phyloP scores from a whole-genome alignment of 2,888 invertebrate species.

The Tinea pellionella region DNA sequence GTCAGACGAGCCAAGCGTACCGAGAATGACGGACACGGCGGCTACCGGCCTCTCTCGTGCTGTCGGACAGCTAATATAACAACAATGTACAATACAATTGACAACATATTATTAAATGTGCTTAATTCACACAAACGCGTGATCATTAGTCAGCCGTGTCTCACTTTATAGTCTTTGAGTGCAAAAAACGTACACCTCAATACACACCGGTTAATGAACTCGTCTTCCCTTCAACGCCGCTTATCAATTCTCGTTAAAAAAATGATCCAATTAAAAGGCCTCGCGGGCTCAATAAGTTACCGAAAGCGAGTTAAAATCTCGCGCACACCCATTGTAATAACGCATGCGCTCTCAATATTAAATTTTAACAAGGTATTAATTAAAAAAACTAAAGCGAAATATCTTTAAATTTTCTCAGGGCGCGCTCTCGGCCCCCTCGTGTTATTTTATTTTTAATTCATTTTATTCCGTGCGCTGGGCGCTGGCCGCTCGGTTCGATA shows the following conservation, averaged over 20 bases:
- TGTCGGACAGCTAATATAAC: background rate
- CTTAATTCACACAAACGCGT: background rate
- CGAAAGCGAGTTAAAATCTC: conserved; percentile 59
- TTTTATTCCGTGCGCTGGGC: conserved; percentile 50
- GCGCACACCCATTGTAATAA: conserved; percentile 68
- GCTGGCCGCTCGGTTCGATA: conserved; percentile 49
- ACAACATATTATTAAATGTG: background rate
- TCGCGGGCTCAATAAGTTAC: conserved; percentile 59
- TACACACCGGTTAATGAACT: conserved; percentile 28
- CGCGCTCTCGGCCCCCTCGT: conserved; percentile 53
- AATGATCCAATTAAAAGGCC: conserved; percentile 62
- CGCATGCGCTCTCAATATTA: conserved; percentile 66
- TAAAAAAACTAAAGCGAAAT: conserved; percentile 70
- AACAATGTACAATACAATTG: conserved; percentile 1
- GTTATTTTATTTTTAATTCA: conserved; percentile 67
- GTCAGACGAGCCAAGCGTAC: conserved; percentile 37
- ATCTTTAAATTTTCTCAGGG: conserved; percentile 66
- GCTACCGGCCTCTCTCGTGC: background rate
- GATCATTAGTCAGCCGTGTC: background rate
- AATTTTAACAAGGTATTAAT: conserved; percentile 71
- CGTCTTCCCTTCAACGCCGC: conserved; percentile 43
- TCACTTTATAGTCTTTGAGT: conserved; percentile 5
- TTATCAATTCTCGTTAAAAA: conserved; percentile 63
- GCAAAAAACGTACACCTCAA: conserved; percentile 8
- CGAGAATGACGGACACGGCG: conserved; percentile 29